Conservation (phyloP, 2,888 invertebrate genomes). For the Eumerus sabulonum region DNA sequence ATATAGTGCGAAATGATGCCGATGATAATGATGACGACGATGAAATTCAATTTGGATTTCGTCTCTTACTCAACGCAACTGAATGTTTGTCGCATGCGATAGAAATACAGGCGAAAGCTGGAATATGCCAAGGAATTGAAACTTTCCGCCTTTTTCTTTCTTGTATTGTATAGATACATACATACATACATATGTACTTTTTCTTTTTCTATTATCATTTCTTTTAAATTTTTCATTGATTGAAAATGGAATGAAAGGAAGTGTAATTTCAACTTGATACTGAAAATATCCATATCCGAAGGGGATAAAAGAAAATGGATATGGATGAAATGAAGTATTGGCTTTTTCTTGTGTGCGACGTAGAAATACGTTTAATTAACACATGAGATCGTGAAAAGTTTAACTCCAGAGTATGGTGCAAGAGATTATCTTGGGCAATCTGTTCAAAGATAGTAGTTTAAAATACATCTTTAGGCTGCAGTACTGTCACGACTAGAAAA, state of each 20-base stretch:
- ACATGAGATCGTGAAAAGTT: no score
- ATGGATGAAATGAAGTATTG: no score
- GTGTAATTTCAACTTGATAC: constrained; percentile 46
- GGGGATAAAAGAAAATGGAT: no score
- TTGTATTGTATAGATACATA: no score
- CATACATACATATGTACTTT: no score
- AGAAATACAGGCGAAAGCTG: constrained; percentile 23
- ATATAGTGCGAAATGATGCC: not conserved
- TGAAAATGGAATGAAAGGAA: constrained; percentile 59
- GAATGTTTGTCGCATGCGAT: constrained; percentile 2
- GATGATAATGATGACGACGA: constrained; percentile 52
- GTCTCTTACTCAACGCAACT: constrained; percentile 37
- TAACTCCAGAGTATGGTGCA: no score
- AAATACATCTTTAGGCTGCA: no score
- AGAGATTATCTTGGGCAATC: no score
- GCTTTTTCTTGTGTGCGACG: no score
- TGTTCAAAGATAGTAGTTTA: no score
- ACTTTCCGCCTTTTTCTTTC: not conserved
- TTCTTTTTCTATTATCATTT: constrained; percentile 10
- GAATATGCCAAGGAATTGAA: constrained; percentile 30
- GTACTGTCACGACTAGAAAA: no score
- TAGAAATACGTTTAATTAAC: no score
- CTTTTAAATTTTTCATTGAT: constrained; percentile 44
- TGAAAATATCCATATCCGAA: constrained; percentile 40
- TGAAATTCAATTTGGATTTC: constrained; percentile 65